A percentile compares a stretch with the other conserved stretches of the same genome.
Conservation (phyloP, 2,113 vertebrate species). For the Thinocorus orbignyianus region DNA sequence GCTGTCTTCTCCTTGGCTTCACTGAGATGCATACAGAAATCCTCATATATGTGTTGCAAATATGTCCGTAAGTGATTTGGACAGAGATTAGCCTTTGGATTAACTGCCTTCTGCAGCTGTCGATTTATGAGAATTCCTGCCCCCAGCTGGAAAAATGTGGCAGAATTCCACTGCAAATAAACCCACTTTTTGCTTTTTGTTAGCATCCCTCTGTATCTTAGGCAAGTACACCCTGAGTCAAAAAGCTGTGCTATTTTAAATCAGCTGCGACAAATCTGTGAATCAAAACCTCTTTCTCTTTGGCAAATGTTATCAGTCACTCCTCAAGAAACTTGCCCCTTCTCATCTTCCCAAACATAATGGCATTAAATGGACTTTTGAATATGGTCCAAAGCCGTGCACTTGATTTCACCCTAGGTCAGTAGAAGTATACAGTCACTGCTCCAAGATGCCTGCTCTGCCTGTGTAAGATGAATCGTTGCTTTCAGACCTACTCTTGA, state of each 20-base stretch:
- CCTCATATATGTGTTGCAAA: neutral
- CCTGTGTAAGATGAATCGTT: neutral
- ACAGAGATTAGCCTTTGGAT: conserved; percentile 54
- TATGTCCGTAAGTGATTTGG: conserved; percentile 24
- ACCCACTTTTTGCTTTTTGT: conserved; percentile 25
- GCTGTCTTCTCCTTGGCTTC: neutral
- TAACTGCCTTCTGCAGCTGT: conserved; percentile 53
- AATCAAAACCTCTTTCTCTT: conserved; percentile 39
- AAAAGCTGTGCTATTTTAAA: conserved; percentile 40
- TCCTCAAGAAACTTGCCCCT: conserved; percentile 27
- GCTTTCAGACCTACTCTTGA: conserved; percentile 4
- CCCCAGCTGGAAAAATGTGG: conserved; percentile 39
- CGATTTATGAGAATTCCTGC: conserved; percentile 39
- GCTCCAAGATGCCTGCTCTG: neutral
- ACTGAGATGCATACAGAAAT: neutral
- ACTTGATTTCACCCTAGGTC: conserved; percentile 44
- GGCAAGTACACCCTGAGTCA: neutral
- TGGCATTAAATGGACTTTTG: conserved; percentile 29
- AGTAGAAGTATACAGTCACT: neutral
- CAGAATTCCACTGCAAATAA: conserved; percentile 25
- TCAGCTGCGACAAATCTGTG: conserved; percentile 42
- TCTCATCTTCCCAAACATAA: conserved; percentile 26
- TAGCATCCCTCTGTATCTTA: neutral
- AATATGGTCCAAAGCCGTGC: neutral
- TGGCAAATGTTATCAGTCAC: conserved; percentile 40